Evolutionary conservation across 2,888 invertebrate species (phyloP).

Genomic region (Ichneumon xanthorius): DNA sequence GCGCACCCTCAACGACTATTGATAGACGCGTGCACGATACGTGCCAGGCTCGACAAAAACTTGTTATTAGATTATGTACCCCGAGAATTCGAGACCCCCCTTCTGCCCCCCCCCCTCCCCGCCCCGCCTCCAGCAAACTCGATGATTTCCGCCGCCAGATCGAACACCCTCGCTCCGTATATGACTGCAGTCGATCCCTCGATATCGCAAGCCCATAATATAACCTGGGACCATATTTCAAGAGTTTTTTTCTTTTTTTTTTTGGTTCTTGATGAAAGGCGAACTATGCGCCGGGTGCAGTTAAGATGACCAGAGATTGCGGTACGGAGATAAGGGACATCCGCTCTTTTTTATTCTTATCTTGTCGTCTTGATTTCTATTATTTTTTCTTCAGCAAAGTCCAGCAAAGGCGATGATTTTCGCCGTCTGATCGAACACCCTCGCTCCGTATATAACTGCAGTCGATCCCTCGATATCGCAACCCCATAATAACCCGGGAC

Average conservation of each 20-base stretch:
- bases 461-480: slow-evolving; percentile 70
- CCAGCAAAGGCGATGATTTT: slow-evolving; percentile 28
- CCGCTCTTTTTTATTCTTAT: slow-evolving; percentile 7
- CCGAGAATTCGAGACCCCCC: slow-evolving; percentile 66
- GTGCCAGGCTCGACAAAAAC: slow-evolving; percentile 79
- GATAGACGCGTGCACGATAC: slow-evolving; percentile 80
- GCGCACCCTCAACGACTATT: slow-evolving; percentile 75
- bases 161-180: background rate
- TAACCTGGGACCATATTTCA: slow-evolving; percentile 34
- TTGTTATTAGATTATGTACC: slow-evolving; percentile 84
- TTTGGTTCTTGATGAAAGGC: slow-evolving; percentile 15
- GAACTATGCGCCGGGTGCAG: slow-evolving; percentile 24
- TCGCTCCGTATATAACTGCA: slow-evolving; percentile 5
- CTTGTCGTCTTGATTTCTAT: background rate
- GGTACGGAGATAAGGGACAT: slow-evolving; percentile 51
- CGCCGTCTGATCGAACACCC: slow-evolving; percentile 11
- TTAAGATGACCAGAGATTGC: slow-evolving; percentile 67
- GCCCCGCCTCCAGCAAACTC: background rate
- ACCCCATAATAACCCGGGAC: slow-evolving; percentile 32
- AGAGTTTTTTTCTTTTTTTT: slow-evolving; percentile 40
- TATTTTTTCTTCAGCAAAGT: background rate
- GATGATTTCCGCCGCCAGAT: slow-evolving; percentile 25
- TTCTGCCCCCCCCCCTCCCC: background rate
- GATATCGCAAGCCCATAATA: slow-evolving; percentile 65
- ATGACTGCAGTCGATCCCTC: slow-evolving; percentile 64